phyloP scores from a whole-genome alignment of 2,888 invertebrate genomes.

The Machimus atricapillus region DNA sequence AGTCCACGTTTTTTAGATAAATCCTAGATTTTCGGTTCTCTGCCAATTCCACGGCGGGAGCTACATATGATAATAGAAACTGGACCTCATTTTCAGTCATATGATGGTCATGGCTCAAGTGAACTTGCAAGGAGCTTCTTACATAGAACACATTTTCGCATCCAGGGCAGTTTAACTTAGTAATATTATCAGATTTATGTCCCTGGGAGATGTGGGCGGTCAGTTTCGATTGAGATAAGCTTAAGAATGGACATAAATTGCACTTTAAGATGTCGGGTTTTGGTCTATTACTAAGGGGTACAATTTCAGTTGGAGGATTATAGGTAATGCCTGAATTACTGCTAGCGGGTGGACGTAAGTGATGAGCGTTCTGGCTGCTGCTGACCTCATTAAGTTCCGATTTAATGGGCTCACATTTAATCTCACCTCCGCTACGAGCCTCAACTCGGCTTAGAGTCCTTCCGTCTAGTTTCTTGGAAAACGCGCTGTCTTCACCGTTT shows the following conservation, averaged over 20 bases:
- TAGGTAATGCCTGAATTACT: neutral
- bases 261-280: constrained; percentile 52
- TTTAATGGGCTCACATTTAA: constrained; percentile 56
- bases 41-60: neutral
- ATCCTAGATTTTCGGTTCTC: constrained; percentile 55
- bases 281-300: neutral
- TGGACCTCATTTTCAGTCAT: constrained; percentile 69
- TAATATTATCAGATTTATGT: constrained; percentile 45
- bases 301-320: neutral
- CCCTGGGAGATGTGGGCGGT: constrained; percentile 47
- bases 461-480: neutral
- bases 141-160: constrained; percentile 72
- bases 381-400: constrained; percentile 53
- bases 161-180: constrained; percentile 71
- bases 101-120: constrained; percentile 73
- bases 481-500: neutral
- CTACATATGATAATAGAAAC: constrained; percentile 66
- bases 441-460: neutral
- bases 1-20: constrained; percentile 60
- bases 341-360: neutral
- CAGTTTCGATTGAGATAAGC: constrained; percentile 51
- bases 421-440: neutral
- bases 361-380: neutral
- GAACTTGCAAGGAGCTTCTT: constrained; percentile 69
- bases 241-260: constrained; percentile 56